phyloP scores from a whole-genome alignment of 2,888 invertebrate genomes.

The Polydrusus pterygomalis region DNA sequence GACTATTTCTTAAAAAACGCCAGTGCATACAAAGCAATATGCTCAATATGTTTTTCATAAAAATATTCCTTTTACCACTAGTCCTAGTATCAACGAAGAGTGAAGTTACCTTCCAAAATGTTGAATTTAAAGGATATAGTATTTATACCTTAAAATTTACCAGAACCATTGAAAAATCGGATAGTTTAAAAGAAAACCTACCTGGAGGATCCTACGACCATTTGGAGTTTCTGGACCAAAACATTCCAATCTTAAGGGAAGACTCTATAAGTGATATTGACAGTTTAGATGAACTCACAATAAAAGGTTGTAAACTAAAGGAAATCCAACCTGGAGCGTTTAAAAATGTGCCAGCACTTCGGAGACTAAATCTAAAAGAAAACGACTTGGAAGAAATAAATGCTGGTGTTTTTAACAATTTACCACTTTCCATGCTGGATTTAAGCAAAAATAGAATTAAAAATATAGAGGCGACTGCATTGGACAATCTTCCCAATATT shows the following conservation, averaged over 20 bases:
- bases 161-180: slow-evolving; percentile 57
- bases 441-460: slow-evolving; percentile 63
- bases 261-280: slow-evolving; percentile 60
- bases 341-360: slow-evolving; percentile 62
- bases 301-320: slow-evolving; percentile 60
- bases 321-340: slow-evolving; percentile 64
- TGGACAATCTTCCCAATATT: slow-evolving; percentile 64
- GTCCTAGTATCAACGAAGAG: background rate
- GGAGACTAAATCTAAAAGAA: slow-evolving; percentile 61
- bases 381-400: slow-evolving; percentile 61
- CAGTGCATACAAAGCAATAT: slow-evolving; percentile 20
- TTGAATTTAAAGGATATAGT: slow-evolving; percentile 60
- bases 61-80: background rate
- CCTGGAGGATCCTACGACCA: slow-evolving; percentile 59
- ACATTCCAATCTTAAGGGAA: slow-evolving; percentile 61
- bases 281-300: slow-evolving; percentile 61
- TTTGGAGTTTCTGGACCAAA: slow-evolving; percentile 60
- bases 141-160: slow-evolving; percentile 62
- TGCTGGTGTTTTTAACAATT: slow-evolving; percentile 63
- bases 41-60: background rate
- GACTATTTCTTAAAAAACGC: background rate
- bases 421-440: slow-evolving; percentile 64
- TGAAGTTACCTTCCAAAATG: slow-evolving; percentile 63
- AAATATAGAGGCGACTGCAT: slow-evolving; percentile 62
- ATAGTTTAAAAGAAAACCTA: slow-evolving; percentile 60